Evolutionary conservation across 2,113 vertebrate genomes (phyloP).

Genomic region (Xyliphius kryptos): DNA sequence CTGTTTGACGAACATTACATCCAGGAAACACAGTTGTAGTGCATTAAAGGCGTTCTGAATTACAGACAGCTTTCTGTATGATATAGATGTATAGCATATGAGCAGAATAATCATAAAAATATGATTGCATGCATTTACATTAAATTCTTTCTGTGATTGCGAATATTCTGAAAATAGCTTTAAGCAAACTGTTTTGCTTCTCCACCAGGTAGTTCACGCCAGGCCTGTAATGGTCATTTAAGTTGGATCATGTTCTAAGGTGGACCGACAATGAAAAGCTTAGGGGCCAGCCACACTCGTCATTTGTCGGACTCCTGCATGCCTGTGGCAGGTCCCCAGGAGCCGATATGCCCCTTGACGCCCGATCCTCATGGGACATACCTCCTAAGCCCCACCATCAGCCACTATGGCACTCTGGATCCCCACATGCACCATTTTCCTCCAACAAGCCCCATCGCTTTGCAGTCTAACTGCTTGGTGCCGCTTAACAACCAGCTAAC

Average conservation of each 20-base stretch:
- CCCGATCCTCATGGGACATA: slow-evolving; percentile 80
- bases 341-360: slow-evolving; percentile 75
- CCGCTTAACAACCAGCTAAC: slow-evolving; percentile 91
- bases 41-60: no score
- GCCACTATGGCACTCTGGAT: slow-evolving; percentile 83
- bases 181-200: slow-evolving; percentile 11
- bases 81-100: no score
- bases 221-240: slow-evolving; percentile 44
- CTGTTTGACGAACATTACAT: background rate
- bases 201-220: slow-evolving; percentile 49
- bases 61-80: no score
- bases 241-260: slow-evolving; percentile 57
- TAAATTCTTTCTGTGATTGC: no score
- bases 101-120: no score
- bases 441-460: slow-evolving; percentile 52
- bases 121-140: no score
- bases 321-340: slow-evolving; percentile 58
- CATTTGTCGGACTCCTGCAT: slow-evolving; percentile 91
- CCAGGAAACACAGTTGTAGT: background rate
- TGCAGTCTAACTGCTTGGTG: slow-evolving; percentile 81
- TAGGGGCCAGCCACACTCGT: slow-evolving; percentile 82
- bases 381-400: slow-evolving; percentile 80
- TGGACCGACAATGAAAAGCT: slow-evolving; percentile 91
- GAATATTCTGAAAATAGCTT: no score
- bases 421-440: slow-evolving; percentile 64